Percentiles rank a stretch among this genome's conserved stretches.
phyloP scores from a whole-genome alignment of 2,888 invertebrate species.

The Diabrotica balteata region DNA sequence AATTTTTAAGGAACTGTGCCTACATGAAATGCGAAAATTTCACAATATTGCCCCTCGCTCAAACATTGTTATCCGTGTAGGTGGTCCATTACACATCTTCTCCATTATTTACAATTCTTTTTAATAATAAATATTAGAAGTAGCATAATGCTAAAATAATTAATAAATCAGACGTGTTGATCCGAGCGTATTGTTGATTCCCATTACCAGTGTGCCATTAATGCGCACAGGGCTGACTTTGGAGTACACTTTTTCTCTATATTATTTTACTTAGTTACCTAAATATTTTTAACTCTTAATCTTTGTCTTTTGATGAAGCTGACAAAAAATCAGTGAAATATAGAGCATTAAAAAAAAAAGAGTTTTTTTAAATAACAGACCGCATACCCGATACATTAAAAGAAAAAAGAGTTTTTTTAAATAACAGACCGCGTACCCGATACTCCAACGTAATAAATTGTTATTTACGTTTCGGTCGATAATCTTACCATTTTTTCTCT shows the following conservation, averaged over 20 bases:
- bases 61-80: slow-evolving; percentile 14
- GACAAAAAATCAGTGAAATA: too few relatives aligned
- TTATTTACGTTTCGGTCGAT: too few relatives aligned
- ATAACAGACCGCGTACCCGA: too few relatives aligned
- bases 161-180: slow-evolving; percentile 28
- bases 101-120: slow-evolving; percentile 23
- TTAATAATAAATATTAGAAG: slow-evolving; percentile 27
- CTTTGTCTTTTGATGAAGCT: too few relatives aligned
- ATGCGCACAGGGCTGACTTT: slow-evolving; percentile 13
- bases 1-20: slow-evolving; percentile 5
- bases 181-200: slow-evolving; percentile 2
- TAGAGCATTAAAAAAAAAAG: too few relatives aligned
- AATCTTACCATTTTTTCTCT: too few relatives aligned
- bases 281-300: too few relatives aligned
- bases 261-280: background rate
- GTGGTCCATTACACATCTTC: slow-evolving; percentile 19
- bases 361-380: too few relatives aligned
- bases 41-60: slow-evolving; percentile 1
- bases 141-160: slow-evolving; percentile 24
- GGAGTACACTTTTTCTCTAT: background rate
- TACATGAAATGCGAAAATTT: slow-evolving; percentile 2
- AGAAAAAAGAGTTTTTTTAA: too few relatives aligned
- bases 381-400: too few relatives aligned
- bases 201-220: slow-evolving; percentile 9
- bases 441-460: too few relatives aligned